These are phyloP conservation scores for Germaria angustata DNA, from an alignment of 2,888 invertebrate genomes.

Conservation along the genomic window DNA sequence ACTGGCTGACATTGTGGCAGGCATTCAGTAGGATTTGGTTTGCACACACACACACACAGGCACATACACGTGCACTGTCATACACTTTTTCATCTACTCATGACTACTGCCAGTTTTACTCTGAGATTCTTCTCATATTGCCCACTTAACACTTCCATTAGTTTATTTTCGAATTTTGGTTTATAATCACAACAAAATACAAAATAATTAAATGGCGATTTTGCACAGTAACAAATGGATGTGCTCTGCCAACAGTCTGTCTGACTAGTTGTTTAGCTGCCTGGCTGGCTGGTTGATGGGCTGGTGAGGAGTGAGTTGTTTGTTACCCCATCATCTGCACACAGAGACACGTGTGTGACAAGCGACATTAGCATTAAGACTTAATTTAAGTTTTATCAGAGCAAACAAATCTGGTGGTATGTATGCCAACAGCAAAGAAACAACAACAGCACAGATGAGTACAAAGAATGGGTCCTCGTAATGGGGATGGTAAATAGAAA, in stretches of 20 bases:
- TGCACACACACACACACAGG: background rate
- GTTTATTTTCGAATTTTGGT: conserved; percentile 60
- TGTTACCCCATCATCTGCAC: background rate
- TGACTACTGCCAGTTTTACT: conserved; percentile 4
- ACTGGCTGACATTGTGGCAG: conserved; percentile 48
- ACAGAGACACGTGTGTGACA: conserved; percentile 76
- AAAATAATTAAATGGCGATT: conserved; percentile 78
- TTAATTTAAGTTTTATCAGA: conserved; percentile 78
- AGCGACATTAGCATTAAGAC: conserved; percentile 78
- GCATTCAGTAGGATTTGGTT: conserved; percentile 4
- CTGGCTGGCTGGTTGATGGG: background rate
- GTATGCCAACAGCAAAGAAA: conserved; percentile 3
- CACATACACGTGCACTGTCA: background rate
- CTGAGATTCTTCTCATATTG: conserved; percentile 2
- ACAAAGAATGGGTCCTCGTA: background rate
- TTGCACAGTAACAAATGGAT: conserved; percentile 69
- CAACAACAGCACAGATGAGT: background rate
- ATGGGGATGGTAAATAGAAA: conserved; percentile 6
- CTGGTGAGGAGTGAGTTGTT: conserved; percentile 6
- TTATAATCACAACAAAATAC: conserved; percentile 73
- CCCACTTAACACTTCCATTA: conserved; percentile 66
- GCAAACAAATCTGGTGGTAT: conserved; percentile 74
- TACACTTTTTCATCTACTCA: background rate
- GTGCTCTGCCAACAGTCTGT: background rate
- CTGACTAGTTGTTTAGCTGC: background rate